Evolutionary conservation across 2,797 vertebrate species (phyloP).

Genomic region (Diplodus sargus): DNA sequence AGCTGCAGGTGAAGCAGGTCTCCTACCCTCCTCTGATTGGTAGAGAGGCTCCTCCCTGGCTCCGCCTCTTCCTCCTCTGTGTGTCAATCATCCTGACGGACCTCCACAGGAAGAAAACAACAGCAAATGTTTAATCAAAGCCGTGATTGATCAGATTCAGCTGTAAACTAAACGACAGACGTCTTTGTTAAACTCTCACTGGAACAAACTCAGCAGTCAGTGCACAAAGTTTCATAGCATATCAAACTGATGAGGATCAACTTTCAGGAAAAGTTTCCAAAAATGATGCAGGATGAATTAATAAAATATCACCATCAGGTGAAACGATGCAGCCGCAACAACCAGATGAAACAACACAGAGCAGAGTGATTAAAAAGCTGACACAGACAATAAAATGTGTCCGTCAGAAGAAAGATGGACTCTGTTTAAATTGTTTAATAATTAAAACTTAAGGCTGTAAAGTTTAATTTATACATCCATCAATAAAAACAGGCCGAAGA

Average conservation of each 20-base stretch:
- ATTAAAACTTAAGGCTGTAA: too few relatives aligned
- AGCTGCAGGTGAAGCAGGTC: neutral
- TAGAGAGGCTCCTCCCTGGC: conserved; percentile 57
- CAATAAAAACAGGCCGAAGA: neutral
- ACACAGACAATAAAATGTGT: neutral
- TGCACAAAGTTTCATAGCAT: too few relatives aligned
- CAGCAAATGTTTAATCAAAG: too few relatives aligned
- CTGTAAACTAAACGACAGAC: neutral
- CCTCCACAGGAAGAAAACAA: conserved; percentile 54
- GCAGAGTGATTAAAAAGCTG: neutral
- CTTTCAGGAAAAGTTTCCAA: neutral
- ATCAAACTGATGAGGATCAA: neutral
- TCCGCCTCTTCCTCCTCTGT: conserved; percentile 73
- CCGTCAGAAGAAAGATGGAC: neutral
- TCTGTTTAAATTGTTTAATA: too few relatives aligned
- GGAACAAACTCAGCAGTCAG: too few relatives aligned
- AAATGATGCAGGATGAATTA: neutral
- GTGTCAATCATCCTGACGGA: conserved; percentile 59
- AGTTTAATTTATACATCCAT: neutral
- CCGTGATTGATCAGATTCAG: neutral
- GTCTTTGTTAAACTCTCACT: too few relatives aligned
- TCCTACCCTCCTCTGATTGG: conserved; percentile 72
- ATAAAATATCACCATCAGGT: neutral
- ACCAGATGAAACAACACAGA: neutral
- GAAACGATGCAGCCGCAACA: neutral